These are phyloP conservation scores for Chrysomallon squamiferum DNA, from an alignment of 1,140 invertebrate species.

Conservation along the genomic window DNA sequence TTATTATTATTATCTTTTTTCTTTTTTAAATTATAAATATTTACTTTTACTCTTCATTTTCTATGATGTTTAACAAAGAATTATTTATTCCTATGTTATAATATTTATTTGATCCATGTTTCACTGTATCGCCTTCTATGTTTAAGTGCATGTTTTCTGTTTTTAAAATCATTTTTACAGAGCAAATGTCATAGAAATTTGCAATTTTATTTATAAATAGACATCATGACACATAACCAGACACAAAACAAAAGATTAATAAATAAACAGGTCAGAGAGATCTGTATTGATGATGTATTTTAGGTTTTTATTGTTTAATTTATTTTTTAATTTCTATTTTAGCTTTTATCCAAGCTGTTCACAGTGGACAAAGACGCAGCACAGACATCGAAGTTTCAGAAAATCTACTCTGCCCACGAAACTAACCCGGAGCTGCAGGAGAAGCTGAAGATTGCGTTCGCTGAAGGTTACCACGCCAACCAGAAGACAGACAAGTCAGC, in stretches of 20 bases:
- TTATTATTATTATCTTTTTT: background rate
- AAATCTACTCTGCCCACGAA: constrained; percentile 16
- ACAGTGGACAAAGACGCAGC: background rate
- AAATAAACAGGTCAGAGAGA: too few relatives aligned
- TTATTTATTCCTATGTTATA: background rate
- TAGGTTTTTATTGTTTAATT: too few relatives aligned
- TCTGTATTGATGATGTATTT: too few relatives aligned
- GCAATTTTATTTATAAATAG: too few relatives aligned
- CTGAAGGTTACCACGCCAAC: constrained; percentile 39
- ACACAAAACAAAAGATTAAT: too few relatives aligned
- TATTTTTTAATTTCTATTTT: too few relatives aligned
- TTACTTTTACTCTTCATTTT: background rate
- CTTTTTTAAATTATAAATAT: background rate
- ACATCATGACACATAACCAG: too few relatives aligned
- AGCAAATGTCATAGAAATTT: too few relatives aligned
- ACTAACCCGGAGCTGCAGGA: constrained; percentile 29
- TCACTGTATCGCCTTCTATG: background rate
- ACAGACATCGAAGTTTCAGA: constrained; percentile 16
- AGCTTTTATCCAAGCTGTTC: constrained; percentile 24
- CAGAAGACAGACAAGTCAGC: constrained; percentile 20
- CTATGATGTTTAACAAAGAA: background rate
- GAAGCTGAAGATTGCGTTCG: constrained; percentile 38
- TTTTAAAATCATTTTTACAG: too few relatives aligned
- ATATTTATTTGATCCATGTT: background rate
- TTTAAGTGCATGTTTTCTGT: too few relatives aligned